A percentile compares a stretch with the other conserved stretches of the same genome.
Evolutionary conservation across 1,140 invertebrate species (phyloP).

Genomic region (Micrasema minimum): DNA sequence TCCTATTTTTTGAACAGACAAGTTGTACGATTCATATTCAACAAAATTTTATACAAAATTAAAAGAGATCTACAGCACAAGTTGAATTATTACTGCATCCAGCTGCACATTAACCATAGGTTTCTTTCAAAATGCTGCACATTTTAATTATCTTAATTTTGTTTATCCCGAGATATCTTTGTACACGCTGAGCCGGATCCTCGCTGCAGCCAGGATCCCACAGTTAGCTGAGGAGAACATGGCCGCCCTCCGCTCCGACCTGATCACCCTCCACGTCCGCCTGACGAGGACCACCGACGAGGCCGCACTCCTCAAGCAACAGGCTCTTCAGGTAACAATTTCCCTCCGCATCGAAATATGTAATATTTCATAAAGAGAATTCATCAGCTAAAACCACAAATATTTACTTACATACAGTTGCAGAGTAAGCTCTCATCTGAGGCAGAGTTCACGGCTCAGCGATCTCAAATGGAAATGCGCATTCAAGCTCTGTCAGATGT

Average conservation of each 20-base stretch:
- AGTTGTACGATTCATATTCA: too few relatives aligned
- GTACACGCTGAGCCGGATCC: slow-evolving; percentile 59
- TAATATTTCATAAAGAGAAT: too few relatives aligned
- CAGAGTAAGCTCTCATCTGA: slow-evolving; percentile 73
- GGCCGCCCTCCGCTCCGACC: slow-evolving; percentile 62
- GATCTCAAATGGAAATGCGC: slow-evolving; percentile 63
- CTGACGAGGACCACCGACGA: slow-evolving; percentile 72
- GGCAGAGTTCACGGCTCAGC: slow-evolving; percentile 59
- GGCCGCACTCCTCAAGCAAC: slow-evolving; percentile 59
- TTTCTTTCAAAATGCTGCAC: too few relatives aligned
- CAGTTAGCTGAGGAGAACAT: slow-evolving; percentile 56
- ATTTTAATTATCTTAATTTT: neutral
- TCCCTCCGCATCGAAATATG: neutral
- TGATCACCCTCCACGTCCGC: slow-evolving; percentile 69
- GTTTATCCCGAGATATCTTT: slow-evolving; percentile 54
- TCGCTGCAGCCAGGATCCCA: slow-evolving; percentile 54
- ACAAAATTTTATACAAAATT: too few relatives aligned
- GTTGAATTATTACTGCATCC: too few relatives aligned
- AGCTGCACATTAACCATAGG: too few relatives aligned
- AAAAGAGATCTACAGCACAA: too few relatives aligned
- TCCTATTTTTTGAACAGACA: too few relatives aligned
- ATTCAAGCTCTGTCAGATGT: slow-evolving; percentile 65
- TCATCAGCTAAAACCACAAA: too few relatives aligned
- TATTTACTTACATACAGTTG: slow-evolving; percentile 58
- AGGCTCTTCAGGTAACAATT: slow-evolving; percentile 56